Evolutionary conservation across 2,888 invertebrate genomes (phyloP), one percentile per base, ranked within the genome.

Genomic region (Eucriotettix oculatus): DNA sequence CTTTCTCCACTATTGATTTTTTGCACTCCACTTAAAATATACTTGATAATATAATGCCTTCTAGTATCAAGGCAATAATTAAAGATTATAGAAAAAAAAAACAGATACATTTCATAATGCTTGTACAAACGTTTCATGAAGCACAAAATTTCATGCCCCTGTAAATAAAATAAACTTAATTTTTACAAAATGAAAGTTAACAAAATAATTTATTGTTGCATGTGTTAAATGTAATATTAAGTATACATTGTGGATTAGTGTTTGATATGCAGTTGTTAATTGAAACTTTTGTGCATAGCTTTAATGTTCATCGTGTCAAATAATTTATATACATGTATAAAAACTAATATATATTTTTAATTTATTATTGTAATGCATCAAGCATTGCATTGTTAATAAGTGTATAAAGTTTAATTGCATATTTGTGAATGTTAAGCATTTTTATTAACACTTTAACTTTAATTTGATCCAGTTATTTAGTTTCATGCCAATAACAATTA

Each of bases 321-420:
- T 29, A 29, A 29, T 29, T 29, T 7, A 29, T 29, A 29, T 29
- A 29, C 29, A 29, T 29, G 29, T 29, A 16, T 52, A 54, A 42
- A 57, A 9, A 29, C 16, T 48, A 56, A 52, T 42, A 52, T 59
- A 52, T 42, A 44, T 54, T 43, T 58, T 43, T 58, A 52, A 57
- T 54, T 54, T 40, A 42, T 58, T 58, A 40, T 56, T 61, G 56
- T 63, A 52, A 53, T 57, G 61, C 63, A 62, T 60, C 58, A 55
- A 41, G 62, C 62, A 63, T 61, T 61, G 63, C 61, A 61, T 60
- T 63, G 58, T 58, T 61, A 29, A 29, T 29, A 7, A 29, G 29
- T 29, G 29, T 52, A 29, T 29, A 29, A 29, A 29, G 29, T 54
- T 59, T 57, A 56, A 54, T 58, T 54, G 42, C 44, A 9, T 57